Evolutionary conservation across 2,797 vertebrate genomes (phyloP).

Genomic region (Typhlichthys subterraneus): DNA sequence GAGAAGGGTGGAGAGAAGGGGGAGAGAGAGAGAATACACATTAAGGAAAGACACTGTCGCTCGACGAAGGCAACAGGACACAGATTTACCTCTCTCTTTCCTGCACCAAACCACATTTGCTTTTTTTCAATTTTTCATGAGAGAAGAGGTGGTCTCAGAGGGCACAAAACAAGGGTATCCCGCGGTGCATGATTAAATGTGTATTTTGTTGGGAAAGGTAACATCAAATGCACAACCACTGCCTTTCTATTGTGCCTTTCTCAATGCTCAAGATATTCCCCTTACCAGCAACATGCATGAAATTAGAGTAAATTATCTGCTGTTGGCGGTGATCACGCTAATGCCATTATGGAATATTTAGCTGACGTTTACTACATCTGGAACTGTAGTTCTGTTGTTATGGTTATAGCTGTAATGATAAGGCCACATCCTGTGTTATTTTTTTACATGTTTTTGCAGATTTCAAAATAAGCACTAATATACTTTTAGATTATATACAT

Average conservation of each 20-base stretch:
- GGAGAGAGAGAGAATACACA: neutral
- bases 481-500: too few relatives aligned
- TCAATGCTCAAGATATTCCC: constrained; percentile 26
- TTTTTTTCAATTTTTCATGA: constrained; percentile 65
- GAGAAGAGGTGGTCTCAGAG: constrained; percentile 63
- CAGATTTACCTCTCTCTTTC: constrained; percentile 60
- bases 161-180: constrained; percentile 74
- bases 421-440: too few relatives aligned
- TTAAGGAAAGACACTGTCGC: constrained; percentile 21
- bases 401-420: too few relatives aligned
- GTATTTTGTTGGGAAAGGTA: constrained; percentile 67
- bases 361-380: neutral
- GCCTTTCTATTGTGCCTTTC: constrained; percentile 45
- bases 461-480: too few relatives aligned
- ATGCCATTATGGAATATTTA: neutral
- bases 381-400: too few relatives aligned
- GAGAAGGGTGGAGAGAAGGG: constrained; percentile 10
- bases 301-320: constrained; percentile 6
- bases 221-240: constrained; percentile 57
- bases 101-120: constrained; percentile 5
- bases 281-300: constrained; percentile 3
- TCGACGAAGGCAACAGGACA: constrained; percentile 45
- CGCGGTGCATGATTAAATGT: constrained; percentile 73
- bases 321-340: neutral
- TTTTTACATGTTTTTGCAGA: too few relatives aligned